These are phyloP conservation scores for Spisula subtruncata DNA, from an alignment of 2,888 invertebrate genomes.

Conservation along the genomic window DNA sequence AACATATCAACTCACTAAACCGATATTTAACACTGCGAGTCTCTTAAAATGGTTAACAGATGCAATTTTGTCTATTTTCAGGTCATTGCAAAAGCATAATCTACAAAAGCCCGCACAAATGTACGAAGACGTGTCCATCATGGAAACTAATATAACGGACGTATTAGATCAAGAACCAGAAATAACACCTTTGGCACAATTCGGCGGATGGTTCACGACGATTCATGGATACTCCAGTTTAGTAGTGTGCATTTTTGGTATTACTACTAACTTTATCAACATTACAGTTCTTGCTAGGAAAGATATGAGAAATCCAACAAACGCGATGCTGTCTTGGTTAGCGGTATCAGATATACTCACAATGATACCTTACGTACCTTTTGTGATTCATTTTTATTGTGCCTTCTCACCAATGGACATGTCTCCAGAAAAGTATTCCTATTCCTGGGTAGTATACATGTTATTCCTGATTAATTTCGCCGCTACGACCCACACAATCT, in stretches of 20 bases:
- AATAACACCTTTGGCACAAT: slow-evolving; percentile 61
- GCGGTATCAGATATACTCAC: slow-evolving; percentile 97
- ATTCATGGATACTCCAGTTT: slow-evolving; percentile 95
- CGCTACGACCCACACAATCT: slow-evolving; percentile 96
- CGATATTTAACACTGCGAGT: no score
- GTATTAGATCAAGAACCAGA: slow-evolving; percentile 22
- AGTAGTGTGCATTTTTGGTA: slow-evolving; percentile 95
- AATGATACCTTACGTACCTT: slow-evolving; percentile 96
- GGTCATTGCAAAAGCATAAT: neutral
- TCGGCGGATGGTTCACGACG: slow-evolving; percentile 79
- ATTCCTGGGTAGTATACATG: slow-evolving; percentile 87
- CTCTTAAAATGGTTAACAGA: no score
- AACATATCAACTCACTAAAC: no score
- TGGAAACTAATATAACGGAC: slow-evolving; percentile 53
- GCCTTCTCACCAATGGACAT: slow-evolving; percentile 73
- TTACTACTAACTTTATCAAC: slow-evolving; percentile 95
- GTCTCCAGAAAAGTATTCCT: slow-evolving; percentile 82
- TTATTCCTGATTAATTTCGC: slow-evolving; percentile 95
- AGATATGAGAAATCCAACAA: slow-evolving; percentile 96
- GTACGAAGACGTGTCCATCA: slow-evolving; percentile 37
- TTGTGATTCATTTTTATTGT: slow-evolving; percentile 91
- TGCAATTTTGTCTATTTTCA: neutral
- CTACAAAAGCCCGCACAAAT: slow-evolving; percentile 26
- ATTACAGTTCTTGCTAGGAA: slow-evolving; percentile 94
- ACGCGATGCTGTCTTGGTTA: slow-evolving; percentile 94